These are phyloP conservation scores for Rostratula benghalensis DNA, from an alignment of 2,113 vertebrate genomes.

Conservation along the genomic window DNA sequence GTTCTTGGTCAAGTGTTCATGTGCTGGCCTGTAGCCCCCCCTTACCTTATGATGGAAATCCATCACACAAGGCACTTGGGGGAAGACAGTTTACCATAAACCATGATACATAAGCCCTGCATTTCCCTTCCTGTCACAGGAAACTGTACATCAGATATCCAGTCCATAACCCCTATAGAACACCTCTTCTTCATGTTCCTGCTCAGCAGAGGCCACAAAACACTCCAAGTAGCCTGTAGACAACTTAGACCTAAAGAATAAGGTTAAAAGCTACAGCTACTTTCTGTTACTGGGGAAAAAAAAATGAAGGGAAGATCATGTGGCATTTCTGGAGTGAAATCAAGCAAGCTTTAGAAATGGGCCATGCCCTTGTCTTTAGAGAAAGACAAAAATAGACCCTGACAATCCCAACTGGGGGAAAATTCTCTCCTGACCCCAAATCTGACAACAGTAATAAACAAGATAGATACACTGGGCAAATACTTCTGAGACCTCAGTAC, in stretches of 20 bases:
- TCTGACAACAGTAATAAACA: neutral
- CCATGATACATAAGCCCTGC: neutral
- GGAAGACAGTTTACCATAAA: neutral
- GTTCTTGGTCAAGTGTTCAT: neutral
- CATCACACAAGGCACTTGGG: neutral
- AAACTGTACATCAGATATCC: neutral
- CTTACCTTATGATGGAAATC: neutral
- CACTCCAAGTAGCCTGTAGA: neutral
- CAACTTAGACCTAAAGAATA: neutral
- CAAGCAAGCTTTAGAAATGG: neutral
- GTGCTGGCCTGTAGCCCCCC: neutral
- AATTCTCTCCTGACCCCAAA: neutral
- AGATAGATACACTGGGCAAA: neutral
- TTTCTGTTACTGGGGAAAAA: neutral
- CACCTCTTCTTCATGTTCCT: neutral
- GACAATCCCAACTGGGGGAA: accelerated
- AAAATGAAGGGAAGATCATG: neutral
- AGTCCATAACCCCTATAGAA: neutral
- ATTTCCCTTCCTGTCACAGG: neutral
- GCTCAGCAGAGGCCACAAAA: neutral
- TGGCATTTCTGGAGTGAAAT: neutral
- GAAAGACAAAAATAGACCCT: neutral
- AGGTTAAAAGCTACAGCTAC: neutral
- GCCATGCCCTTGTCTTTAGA: neutral
- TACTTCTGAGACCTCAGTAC: neutral